phyloP scores from a whole-genome alignment of 2,888 invertebrate species.

The Acheta domesticus region DNA sequence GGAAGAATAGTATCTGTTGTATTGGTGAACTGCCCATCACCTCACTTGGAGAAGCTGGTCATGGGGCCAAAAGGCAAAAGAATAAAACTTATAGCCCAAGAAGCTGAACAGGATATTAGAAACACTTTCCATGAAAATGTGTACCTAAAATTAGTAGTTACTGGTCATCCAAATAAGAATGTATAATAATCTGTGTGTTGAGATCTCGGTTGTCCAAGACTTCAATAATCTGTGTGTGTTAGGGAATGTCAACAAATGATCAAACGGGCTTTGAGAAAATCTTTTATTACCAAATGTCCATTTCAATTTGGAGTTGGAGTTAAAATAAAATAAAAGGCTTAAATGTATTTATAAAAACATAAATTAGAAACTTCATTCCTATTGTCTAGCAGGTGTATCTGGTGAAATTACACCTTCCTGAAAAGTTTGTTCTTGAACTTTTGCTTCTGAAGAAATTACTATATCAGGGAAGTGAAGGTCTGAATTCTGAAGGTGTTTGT shows the following conservation, averaged over 20 bases:
- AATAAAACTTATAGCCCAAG: constrained; percentile 66
- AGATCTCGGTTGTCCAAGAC: too few species aligned
- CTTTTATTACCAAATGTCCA: too few species aligned
- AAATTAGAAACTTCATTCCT: not conserved
- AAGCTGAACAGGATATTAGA: constrained; percentile 60
- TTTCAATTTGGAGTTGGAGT: too few species aligned
- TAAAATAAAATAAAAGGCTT: too few species aligned
- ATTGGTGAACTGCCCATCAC: constrained; percentile 60
- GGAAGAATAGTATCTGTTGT: constrained; percentile 49
- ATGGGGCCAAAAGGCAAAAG: constrained; percentile 66
- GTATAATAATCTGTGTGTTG: not conserved
- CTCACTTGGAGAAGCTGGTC: constrained; percentile 61
- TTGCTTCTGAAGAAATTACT: not conserved
- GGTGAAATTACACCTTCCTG: not conserved
- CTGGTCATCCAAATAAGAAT: constrained; percentile 26
- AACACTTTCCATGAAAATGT: constrained; percentile 63
- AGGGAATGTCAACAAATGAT: too few species aligned
- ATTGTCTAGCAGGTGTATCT: not conserved
- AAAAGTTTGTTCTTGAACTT: not conserved
- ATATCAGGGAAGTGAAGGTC: constrained; percentile 58
- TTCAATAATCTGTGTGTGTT: not conserved
- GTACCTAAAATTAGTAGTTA: constrained; percentile 47
- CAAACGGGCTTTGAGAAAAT: too few species aligned
- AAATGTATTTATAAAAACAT: not conserved
- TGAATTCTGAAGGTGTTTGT: constrained; percentile 58